Percentiles rank a stretch among this genome's conserved stretches.
These are phyloP conservation scores for Drosophila incognita DNA, from an alignment of 2,888 invertebrate genomes.

Conservation along the genomic window DNA sequence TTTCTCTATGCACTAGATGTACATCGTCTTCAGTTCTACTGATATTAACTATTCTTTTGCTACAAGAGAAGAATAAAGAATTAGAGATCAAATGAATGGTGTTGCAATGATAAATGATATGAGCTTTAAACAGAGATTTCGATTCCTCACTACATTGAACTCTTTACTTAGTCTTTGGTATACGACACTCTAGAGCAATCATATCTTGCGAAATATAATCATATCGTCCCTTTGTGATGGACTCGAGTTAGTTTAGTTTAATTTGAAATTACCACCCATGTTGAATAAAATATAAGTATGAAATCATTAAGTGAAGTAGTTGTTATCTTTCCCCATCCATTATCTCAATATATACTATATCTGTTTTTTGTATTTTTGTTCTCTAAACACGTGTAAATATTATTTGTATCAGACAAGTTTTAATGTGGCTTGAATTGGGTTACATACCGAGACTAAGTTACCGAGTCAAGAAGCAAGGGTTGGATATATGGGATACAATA, in stretches of 20 bases:
- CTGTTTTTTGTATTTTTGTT: slow-evolving; percentile 10
- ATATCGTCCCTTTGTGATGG: background rate
- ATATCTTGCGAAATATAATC: background rate
- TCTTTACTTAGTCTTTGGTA: slow-evolving; percentile 52
- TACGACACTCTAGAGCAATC: slow-evolving; percentile 21
- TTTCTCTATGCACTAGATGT: slow-evolving; percentile 90
- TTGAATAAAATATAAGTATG: background rate
- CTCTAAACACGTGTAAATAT: slow-evolving; percentile 9
- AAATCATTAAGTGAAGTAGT: background rate
- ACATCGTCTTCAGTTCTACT: slow-evolving; percentile 91
- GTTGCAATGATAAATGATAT: slow-evolving; percentile 37
- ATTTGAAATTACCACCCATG: background rate
- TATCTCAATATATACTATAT: background rate
- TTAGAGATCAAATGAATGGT: slow-evolving; percentile 61
- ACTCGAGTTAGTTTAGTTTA: background rate
- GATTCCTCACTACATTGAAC: slow-evolving; percentile 36
- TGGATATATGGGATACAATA: slow-evolving; percentile 10
- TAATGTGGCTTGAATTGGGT: slow-evolving; percentile 5
- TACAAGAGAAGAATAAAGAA: slow-evolving; percentile 86
- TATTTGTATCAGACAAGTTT: background rate
- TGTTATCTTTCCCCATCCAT: background rate
- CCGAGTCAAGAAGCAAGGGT: slow-evolving; percentile 49
- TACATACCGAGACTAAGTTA: slow-evolving; percentile 54
- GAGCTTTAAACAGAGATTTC: slow-evolving; percentile 11
- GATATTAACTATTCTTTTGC: slow-evolving; percentile 91